Evolutionary conservation across 2,888 invertebrate species (phyloP), one percentile per base, ranked within the genome.

Genomic region (Drosophila anomalata): DNA sequence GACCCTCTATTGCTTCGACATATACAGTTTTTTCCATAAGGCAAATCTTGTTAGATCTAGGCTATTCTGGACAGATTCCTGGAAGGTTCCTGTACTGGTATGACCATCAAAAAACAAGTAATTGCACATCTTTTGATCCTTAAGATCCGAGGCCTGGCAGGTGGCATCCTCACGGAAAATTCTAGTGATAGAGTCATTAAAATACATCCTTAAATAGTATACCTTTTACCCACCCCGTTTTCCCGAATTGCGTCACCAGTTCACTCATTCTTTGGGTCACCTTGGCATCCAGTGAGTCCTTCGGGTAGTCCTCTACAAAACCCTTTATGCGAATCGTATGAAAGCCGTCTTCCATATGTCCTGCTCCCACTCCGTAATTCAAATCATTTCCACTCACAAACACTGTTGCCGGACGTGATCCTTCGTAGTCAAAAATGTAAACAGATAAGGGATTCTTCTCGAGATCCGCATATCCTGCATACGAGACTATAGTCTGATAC

Each of bases 311-410:
- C 2, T 81, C 66, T 87, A 87, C 77, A 54, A 93, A 90, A 1
- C 91, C 8, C 0, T 92, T 90, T 22, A 92, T 88, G 42, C 89
- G 88, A 66, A 93, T 92, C 6, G 93, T 84, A 68, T 93, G 93
- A n/a, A 93, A 71, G 8, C 92, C 82, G 76, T 93, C 93, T 77
- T 93, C 93, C 73, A 92, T 91, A 76, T 93, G 93, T 2, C 90
- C 89, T 1, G 91, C 90, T 8, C 89, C 88, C 48, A 86, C 77
- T 9, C 87, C 66, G 2, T 70, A 79, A 0, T 59, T 39, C 17
- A 53, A 72, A 0, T 47, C 33, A 4, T 65, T 67, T 0, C 51
- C 62, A 3, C 57, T 41, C 9, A 62, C 91, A 0, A 91, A 12
- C 12, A 84, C 69, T 0, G 91, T 89, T 62, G 91, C 92, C 0